phyloP scores from a whole-genome alignment of 2,113 vertebrate genomes.

The Toxostoma redivivum region DNA sequence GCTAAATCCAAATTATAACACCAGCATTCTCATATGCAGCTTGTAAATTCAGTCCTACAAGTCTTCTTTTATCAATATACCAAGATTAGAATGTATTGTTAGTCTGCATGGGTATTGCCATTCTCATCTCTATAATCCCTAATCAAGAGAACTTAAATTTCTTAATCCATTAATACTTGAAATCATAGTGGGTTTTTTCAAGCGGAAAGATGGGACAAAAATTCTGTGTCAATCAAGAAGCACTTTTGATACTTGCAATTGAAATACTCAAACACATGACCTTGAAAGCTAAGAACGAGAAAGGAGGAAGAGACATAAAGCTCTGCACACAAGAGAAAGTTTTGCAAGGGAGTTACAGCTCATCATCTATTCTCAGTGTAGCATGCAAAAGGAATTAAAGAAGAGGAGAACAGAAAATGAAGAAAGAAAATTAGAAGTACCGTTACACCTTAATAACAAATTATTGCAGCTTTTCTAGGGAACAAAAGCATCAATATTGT shows the following conservation, averaged over 20 bases:
- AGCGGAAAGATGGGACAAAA: background rate
- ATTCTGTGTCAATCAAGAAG: background rate
- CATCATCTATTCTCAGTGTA: background rate
- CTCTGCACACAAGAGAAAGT: background rate
- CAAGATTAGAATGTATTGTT: slow-evolving; percentile 4
- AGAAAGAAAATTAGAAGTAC: background rate
- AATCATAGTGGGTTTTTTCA: background rate
- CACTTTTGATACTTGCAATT: background rate
- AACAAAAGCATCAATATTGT: slow-evolving; percentile 12
- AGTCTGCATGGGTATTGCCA: background rate
- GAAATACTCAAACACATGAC: background rate
- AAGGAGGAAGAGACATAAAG: background rate
- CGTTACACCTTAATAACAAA: background rate
- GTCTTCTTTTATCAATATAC: slow-evolving; percentile 53
- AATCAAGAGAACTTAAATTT: slow-evolving; percentile 53
- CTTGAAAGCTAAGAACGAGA: background rate
- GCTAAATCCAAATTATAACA: slow-evolving; percentile 26
- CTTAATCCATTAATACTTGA: slow-evolving; percentile 32
- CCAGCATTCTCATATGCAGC: slow-evolving; percentile 17
- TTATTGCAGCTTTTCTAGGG: slow-evolving; percentile 11
- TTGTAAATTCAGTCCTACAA: slow-evolving; percentile 66
- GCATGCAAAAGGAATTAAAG: background rate
- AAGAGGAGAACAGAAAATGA: background rate
- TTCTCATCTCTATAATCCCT: slow-evolving; percentile 29
- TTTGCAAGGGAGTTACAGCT: background rate